Conservation (phyloP, 2,797 vertebrate species). For the Lagocephalus sceleratus region DNA sequence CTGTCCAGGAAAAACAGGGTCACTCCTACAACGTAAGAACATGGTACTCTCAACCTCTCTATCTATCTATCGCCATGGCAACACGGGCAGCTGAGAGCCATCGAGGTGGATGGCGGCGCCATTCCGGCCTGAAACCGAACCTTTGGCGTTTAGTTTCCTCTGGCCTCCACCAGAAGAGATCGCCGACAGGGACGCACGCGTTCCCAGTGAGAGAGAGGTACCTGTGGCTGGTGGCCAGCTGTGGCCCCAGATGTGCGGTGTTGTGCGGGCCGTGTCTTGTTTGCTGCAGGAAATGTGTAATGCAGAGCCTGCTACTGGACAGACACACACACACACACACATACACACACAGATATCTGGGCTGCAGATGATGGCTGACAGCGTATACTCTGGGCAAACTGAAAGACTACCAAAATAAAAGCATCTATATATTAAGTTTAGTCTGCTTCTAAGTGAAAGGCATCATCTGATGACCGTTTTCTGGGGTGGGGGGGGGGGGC, state of each 20-base stretch:
- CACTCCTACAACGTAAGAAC: slow-evolving; percentile 2
- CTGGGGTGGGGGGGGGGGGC: too few relatives aligned
- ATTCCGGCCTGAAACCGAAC: slow-evolving; percentile 25
- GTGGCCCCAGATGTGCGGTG: slow-evolving; percentile 63
- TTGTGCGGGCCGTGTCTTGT: slow-evolving; percentile 62
- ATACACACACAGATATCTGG: slow-evolving; percentile 50
- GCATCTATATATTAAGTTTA: too few relatives aligned
- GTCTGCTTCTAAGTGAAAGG: too few relatives aligned
- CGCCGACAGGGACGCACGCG: too few relatives aligned
- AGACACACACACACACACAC: slow-evolving; percentile 29
- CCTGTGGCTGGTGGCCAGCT: slow-evolving; percentile 55
- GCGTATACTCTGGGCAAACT: slow-evolving; percentile 35
- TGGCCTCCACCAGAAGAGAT: too few relatives aligned
- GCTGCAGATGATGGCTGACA: slow-evolving; percentile 58
- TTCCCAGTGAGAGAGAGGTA: slow-evolving; percentile 30
- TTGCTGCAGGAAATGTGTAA: slow-evolving; percentile 52
- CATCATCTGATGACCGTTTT: too few relatives aligned
- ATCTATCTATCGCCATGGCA: too few relatives aligned
- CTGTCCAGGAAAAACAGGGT: slow-evolving; percentile 1
- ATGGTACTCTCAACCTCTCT: slow-evolving; percentile 1
- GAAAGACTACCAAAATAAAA: neutral
- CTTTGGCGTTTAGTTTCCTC: slow-evolving; percentile 32
- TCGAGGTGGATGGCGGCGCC: slow-evolving; percentile 16
- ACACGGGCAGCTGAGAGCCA: slow-evolving; percentile 24
- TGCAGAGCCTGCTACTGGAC: slow-evolving; percentile 58